Conservation (phyloP, 2,797 vertebrate species). For the Anisognathus igniventris region DNA sequence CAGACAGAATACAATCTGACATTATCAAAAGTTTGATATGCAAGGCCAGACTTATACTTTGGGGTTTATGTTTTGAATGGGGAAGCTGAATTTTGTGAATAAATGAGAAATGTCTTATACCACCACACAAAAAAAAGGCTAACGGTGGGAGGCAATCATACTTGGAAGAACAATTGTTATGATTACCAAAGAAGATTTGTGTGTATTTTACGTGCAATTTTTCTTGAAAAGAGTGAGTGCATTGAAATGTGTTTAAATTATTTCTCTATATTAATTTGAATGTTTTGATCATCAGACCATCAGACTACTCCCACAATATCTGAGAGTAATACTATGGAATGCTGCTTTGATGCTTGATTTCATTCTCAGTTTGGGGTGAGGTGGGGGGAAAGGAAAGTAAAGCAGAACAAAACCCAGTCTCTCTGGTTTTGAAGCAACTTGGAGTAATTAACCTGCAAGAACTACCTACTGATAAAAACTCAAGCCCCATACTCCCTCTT, state of each 20-base stretch:
- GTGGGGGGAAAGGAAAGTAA: neutral
- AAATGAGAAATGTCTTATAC: neutral
- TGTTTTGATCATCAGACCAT: neutral
- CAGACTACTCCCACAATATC: neutral
- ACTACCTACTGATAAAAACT: neutral
- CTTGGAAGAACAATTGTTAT: neutral
- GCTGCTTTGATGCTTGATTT: neutral
- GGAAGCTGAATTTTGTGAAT: neutral
- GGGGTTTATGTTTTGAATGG: neutral
- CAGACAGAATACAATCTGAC: neutral
- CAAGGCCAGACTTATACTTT: neutral
- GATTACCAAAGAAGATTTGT: neutral
- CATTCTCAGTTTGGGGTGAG: neutral
- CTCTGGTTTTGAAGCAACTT: neutral
- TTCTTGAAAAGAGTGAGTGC: neutral
- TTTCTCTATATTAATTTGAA: neutral
- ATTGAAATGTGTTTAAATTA: neutral
- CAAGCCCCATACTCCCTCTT: slow-evolving; percentile 41
- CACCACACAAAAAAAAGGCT: neutral
- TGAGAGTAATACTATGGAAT: neutral
- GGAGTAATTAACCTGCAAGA: neutral
- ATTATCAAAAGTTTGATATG: neutral
- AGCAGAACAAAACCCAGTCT: neutral
- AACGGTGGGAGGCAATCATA: neutral
- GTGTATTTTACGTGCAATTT: neutral